Evolutionary conservation across 2,113 vertebrate species (phyloP), one percentile per base, ranked within the genome.

Genomic region (Calidris pygmaea): DNA sequence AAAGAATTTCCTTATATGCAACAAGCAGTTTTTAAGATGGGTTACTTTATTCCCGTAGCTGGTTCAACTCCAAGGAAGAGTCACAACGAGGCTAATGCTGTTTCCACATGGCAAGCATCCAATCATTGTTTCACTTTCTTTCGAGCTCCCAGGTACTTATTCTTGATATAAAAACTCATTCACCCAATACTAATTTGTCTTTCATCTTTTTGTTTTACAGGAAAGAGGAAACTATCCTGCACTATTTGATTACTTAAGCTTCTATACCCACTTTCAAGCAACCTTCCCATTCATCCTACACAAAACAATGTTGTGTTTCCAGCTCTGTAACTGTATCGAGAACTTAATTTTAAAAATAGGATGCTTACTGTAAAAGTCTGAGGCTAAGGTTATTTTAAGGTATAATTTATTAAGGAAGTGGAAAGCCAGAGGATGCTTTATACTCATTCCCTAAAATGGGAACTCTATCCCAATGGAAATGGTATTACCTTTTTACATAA

Each of bases 401-500:
- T 52, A 72, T 39, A 53, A 84, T 72, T 81, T 73, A n/a, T 72
- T 77, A 83, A 75, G 93, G 91, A 94, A 87, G 58, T 37, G 21
- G 29, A 62, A 93, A 89, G 24, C 56, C 87, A 71, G 58, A 87
- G 48, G 55, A 91, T 32, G 53, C 34, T 85, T 75, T 41, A 90
- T 35, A 37, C 27, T 66, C 5, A 4, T 5, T 73, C 19, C 32
- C 41, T 73, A 65, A 73, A 82, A 78, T 76, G 53, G 58, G 39
- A 85, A 53, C 21, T 39, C 32, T 52, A 59, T 22, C 14, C 7
- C 85, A 73, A 55, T 3, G 9, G 72, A 94, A 94, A 83, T 12
- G 16, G 20, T 34, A 84, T 96, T 97, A 98, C 98, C 97, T 98
- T 97, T 96, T 97, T 39, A 83, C 66, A 82, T 48, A 98, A 97